phyloP scores from a whole-genome alignment of 1,140 invertebrate genomes.

The Arion vulgaris region DNA sequence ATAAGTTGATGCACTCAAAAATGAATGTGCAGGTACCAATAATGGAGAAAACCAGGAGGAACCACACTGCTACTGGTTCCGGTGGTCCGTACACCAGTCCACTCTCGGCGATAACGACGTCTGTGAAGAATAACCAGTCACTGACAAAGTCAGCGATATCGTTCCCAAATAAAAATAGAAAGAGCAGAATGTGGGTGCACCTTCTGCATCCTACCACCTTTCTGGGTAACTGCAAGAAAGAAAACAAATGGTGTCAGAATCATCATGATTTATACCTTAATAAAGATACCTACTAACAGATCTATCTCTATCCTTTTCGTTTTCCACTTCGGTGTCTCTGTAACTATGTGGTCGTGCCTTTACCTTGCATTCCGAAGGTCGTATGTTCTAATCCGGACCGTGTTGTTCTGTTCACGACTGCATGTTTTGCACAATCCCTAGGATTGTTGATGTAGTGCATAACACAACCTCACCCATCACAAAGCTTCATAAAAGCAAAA shows the following conservation, averaged over 20 bases:
- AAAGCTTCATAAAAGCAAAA: no score
- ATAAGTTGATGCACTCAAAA: slow-evolving; percentile 58
- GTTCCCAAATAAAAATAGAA: slow-evolving; percentile 51
- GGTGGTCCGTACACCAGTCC: slow-evolving; percentile 65
- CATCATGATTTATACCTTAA: no score
- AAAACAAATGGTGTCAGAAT: neutral
- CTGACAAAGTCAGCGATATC: slow-evolving; percentile 58
- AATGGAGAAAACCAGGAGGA: slow-evolving; percentile 61
- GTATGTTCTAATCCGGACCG: no score
- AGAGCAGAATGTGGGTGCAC: slow-evolving; percentile 40
- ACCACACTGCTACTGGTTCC: slow-evolving; percentile 41
- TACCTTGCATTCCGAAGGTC: no score
- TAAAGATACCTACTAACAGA: no score
- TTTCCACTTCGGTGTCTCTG: no score
- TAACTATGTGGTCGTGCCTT: no score
- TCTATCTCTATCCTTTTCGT: no score
- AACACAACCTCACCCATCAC: no score
- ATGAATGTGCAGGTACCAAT: slow-evolving; percentile 61
- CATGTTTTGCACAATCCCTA: no score
- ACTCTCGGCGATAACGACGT: slow-evolving; percentile 54
- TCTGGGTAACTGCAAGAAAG: neutral
- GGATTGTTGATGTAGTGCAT: no score
- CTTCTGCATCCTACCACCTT: neutral
- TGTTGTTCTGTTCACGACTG: no score
- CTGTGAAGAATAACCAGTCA: slow-evolving; percentile 64